These are phyloP conservation scores for Lates japonicus DNA, from an alignment of 2,797 vertebrate species.

Conservation along the genomic window DNA sequence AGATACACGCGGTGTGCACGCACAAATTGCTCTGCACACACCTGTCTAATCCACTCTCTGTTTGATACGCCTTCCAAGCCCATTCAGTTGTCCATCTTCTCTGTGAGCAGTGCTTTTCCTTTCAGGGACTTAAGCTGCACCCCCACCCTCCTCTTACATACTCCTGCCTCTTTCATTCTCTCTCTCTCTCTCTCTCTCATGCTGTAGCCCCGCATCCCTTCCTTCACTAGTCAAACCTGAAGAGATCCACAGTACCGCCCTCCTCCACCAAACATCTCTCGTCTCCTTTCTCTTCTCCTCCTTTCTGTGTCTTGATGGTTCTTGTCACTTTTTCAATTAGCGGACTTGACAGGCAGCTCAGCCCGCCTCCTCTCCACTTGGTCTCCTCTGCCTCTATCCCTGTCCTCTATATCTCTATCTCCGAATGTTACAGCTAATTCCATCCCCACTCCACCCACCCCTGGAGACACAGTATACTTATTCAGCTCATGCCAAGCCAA, in stretches of 20 bases:
- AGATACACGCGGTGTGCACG: slow-evolving; percentile 58
- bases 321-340: slow-evolving; percentile 88
- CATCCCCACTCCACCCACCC: too few relatives aligned
- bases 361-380: slow-evolving; percentile 75
- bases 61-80: slow-evolving; percentile 79
- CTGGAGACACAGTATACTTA: slow-evolving; percentile 38
- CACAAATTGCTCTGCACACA: slow-evolving; percentile 64
- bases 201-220: slow-evolving; percentile 81
- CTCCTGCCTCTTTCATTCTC: slow-evolving; percentile 56
- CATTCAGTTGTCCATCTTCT: slow-evolving; percentile 85
- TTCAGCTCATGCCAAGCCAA: too few relatives aligned
- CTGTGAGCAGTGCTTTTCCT: slow-evolving; percentile 75
- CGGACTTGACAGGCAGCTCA: slow-evolving; percentile 80
- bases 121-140: slow-evolving; percentile 75
- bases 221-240: slow-evolving; percentile 87
- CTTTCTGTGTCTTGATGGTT: slow-evolving; percentile 79
- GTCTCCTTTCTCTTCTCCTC: slow-evolving; percentile 71
- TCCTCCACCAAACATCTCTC: slow-evolving; percentile 71
- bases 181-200: slow-evolving; percentile 62
- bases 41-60: slow-evolving; percentile 82
- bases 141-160: slow-evolving; percentile 35
- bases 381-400: slow-evolving; percentile 46
- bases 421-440: slow-evolving; percentile 37
- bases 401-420: slow-evolving; percentile 43
- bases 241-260: slow-evolving; percentile 79